phyloP scores from a whole-genome alignment of 2,797 vertebrate genomes.

The Sciaenops ocellatus region DNA sequence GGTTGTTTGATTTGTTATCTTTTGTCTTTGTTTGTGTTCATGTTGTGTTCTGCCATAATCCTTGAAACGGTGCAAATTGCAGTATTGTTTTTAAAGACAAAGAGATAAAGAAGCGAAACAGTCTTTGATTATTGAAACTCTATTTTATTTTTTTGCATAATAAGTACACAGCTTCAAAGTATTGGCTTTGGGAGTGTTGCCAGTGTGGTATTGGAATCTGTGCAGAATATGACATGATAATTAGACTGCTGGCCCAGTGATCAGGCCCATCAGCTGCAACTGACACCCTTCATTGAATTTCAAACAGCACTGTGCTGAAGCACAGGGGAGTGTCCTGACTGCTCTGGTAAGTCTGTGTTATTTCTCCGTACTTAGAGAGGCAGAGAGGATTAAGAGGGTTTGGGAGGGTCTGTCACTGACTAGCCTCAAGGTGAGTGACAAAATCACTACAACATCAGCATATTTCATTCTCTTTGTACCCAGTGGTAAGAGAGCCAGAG shows the following conservation, averaged over 20 bases:
- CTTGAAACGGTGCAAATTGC: background rate
- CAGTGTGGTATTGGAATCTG: conserved; percentile 38
- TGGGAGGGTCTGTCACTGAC: conserved; percentile 56
- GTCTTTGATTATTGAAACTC: conserved; percentile 41
- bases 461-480: conserved; percentile 73
- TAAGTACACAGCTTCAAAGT: conserved; percentile 45
- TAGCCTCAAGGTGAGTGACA: conserved; percentile 77
- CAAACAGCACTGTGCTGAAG: conserved; percentile 32
- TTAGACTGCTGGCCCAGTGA: conserved; percentile 50
- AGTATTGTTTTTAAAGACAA: conserved; percentile 32
- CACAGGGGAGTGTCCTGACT: conserved; percentile 11
- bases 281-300: conserved; percentile 54
- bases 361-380: conserved; percentile 46
- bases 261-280: conserved; percentile 49
- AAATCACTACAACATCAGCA: conserved; percentile 74
- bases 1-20: conserved; percentile 33
- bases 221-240: conserved; percentile 53
- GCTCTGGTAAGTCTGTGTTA: conserved; percentile 22
- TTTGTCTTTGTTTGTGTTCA: conserved; percentile 18
- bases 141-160: conserved; percentile 38
- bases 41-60: conserved; percentile 25
- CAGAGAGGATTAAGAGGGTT: conserved; percentile 59
- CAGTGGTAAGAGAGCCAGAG: conserved; percentile 48
- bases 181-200: conserved; percentile 38
- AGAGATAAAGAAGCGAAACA: conserved; percentile 34